Evolutionary conservation across 2,797 vertebrate genomes (phyloP), one percentile per base, ranked within the genome.

Genomic region (Etheostoma perlongum): DNA sequence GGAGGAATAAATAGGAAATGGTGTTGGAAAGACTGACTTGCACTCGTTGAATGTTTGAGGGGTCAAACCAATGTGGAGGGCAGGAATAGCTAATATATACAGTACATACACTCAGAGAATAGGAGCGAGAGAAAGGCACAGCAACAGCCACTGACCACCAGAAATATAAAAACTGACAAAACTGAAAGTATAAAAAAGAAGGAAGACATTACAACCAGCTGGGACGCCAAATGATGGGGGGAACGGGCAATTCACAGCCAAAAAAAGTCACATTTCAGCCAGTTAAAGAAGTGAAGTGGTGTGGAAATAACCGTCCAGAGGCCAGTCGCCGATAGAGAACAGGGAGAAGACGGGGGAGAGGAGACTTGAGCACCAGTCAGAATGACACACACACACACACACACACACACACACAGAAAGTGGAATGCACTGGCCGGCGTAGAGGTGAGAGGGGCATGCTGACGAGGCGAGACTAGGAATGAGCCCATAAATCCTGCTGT

Each of bases 401-500:
- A 53, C 52, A 72, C 66, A 70, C 65, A 68, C 18, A 75, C 64
- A 81, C 46, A 77, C 70, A 85, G 46, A 74, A 53, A 82, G 67
- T 63, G 11, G 2, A 67, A 74, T 84, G 78, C 83, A 89, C 71
- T 65, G 86, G 79, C 77, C 81, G 2, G 78, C 21, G 68, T 78
- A 74, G 90, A 91, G 89, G 92, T 94, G 90, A 91, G 86, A 76
- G 88, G 91, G 89, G 85, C 82, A 82, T 88, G 92, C 91, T 92
- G 92, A 93, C 91, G 84, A 90, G 89, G 91, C 87, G 49, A 88
- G 87, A 87, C 89, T 89, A 68, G 87, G 89, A 93, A 91, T 86
- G 88, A 90, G 89, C 84, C 84, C 81, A 92, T 93, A 92, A 92
- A 93, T 92, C 89, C 90, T 91, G 67, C 90, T 91, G 93, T 92